Base-by-base conservation (phyloP, 2,797 vertebrate genomes). In the Protonibea diacanthus region DNA sequence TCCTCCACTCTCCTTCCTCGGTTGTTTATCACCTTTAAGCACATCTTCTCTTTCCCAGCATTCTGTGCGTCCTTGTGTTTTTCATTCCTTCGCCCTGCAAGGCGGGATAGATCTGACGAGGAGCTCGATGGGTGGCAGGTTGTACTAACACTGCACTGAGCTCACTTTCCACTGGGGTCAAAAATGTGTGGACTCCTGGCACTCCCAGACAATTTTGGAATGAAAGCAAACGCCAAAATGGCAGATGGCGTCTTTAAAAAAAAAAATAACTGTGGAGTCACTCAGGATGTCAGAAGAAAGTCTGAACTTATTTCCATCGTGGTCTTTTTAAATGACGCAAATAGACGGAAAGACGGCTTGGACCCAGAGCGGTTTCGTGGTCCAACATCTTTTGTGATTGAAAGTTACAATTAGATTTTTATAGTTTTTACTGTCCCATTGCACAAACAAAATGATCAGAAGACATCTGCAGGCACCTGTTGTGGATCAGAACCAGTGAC, bases 71-170 rank as follows among this genome's bases (percentile, higher is more conserved):
- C 74, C 14, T 57, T 71, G 74, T 82, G 80, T 62, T 80, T 86
- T 73, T 83, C 84, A 85, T 89, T 87, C 86, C 78, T 87, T n/a
- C 66, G 8, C 86, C 77, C 86, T 75, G 56, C 57, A 72, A 81
- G 84, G 84, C 73, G 20, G 74, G 21, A 51, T 57, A 17, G 81
- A 64, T 65, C 80, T 45, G 84, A 84, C 13, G 9, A 40, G 38
- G 0, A 52, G 65, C 80, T 56, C 40, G 13, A 75, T 60, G 85
- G 81, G 87, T 67, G 82, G 85, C 82, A 38, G 74, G 29, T 56
- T 61, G 71, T 3, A 49, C 79, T 64, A 72, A 85, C 74, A 72
- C 66, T 6, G 21, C 47, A 64, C 33, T 9, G 33, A 65, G 72
- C 71, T 78, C 77, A 48, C 74, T 59, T 62, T 71, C 62, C 64